Conservation (phyloP, 1,140 invertebrate species). For the Leptinotarsa undecemlineata region DNA sequence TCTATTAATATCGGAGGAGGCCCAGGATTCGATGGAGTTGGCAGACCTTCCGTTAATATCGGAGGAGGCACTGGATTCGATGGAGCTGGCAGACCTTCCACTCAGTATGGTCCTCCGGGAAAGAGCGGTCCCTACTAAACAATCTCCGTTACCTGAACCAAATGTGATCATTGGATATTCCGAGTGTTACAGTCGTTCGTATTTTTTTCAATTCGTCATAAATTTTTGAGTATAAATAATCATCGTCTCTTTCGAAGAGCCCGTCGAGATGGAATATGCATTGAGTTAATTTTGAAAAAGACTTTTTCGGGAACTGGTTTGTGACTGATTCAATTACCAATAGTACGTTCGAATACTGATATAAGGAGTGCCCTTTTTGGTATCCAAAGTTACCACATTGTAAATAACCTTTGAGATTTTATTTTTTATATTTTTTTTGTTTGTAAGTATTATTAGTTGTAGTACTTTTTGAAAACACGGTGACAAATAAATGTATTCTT, state of each 20-base stretch:
- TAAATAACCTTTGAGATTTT: slow-evolving; percentile 15
- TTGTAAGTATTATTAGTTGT: slow-evolving; percentile 28
- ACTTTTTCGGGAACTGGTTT: not conserved
- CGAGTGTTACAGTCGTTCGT: not conserved
- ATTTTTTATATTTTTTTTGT: slow-evolving; percentile 17
- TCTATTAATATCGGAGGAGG: slow-evolving; percentile 61
- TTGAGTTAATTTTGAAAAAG: not conserved
- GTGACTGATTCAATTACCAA: not conserved
- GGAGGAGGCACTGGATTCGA: slow-evolving; percentile 58
- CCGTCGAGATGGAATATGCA: not conserved
- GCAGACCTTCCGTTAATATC: slow-evolving; percentile 33
- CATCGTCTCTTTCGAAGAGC: not conserved
- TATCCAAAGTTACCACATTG: slow-evolving; percentile 16
- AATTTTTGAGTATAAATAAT: too few relatives aligned
- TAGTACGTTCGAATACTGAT: not conserved
- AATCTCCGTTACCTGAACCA: not conserved
- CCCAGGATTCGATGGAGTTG: slow-evolving; percentile 33
- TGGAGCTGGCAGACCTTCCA: slow-evolving; percentile 31
- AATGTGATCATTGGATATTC: slow-evolving; percentile 16
- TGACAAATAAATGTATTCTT: slow-evolving; percentile 47
- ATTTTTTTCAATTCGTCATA: too few relatives aligned
- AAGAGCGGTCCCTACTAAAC: slow-evolving; percentile 45
- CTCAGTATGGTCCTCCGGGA: slow-evolving; percentile 44
- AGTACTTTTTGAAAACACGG: slow-evolving; percentile 34
- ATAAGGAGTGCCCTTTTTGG: too few relatives aligned